phyloP scores from a whole-genome alignment of 2,888 invertebrate genomes.

The Melanostoma mellinum region DNA sequence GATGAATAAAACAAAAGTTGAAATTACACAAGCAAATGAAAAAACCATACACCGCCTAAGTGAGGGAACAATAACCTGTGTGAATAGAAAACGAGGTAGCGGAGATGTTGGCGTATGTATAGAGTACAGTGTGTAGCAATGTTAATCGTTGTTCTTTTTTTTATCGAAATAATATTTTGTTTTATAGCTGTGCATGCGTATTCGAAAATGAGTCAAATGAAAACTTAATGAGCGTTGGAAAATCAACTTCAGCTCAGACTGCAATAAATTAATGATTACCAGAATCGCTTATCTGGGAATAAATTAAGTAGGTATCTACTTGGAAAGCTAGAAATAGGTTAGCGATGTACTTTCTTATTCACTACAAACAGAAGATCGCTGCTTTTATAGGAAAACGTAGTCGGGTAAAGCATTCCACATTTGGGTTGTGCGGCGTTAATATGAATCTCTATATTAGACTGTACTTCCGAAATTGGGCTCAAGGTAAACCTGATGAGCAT shows the following conservation, averaged over 20 bases:
- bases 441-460: too few relatives aligned
- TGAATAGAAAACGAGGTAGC: conserved; percentile 64
- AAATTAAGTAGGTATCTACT: too few relatives aligned
- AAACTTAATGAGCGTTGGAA: conserved; percentile 12
- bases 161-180: not conserved
- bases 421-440: too few relatives aligned
- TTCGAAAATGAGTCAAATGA: conserved; percentile 22
- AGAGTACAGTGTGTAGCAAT: conserved; percentile 49
- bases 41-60: conserved; percentile 28
- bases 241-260: not conserved
- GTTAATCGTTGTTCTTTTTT: not conserved
- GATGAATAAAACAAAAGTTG: conserved; percentile 68
- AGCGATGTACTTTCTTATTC: too few relatives aligned
- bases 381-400: too few relatives aligned
- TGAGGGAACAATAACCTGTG: conserved; percentile 67
- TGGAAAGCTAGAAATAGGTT: too few relatives aligned
- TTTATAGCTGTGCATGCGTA: not conserved
- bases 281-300: too few relatives aligned
- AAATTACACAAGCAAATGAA: conserved; percentile 47
- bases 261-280: too few relatives aligned
- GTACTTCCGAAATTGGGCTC: too few relatives aligned
- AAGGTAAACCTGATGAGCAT: too few relatives aligned
- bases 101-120: conserved; percentile 13
- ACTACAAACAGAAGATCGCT: too few relatives aligned
- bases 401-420: too few relatives aligned